Percentiles rank a stretch among this genome's conserved stretches.
phyloP scores from a whole-genome alignment of 1,140 invertebrate genomes.

The Drosophila malerkotliana region DNA sequence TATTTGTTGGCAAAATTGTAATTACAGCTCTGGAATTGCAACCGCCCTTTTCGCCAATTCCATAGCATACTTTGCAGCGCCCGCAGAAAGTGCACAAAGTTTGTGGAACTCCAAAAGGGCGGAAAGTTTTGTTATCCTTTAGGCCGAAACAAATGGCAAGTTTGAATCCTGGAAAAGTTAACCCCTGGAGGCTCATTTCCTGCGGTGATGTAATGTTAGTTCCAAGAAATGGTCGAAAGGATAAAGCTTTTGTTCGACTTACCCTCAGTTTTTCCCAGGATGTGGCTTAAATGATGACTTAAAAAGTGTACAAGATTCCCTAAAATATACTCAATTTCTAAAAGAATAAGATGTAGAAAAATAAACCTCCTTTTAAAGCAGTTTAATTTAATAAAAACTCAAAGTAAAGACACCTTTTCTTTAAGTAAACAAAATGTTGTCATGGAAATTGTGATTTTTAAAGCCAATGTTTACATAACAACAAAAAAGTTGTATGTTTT shows the following conservation, averaged over 20 bases:
- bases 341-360: too few species aligned
- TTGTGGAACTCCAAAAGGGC: neutral
- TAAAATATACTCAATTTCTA: neutral
- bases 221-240: neutral
- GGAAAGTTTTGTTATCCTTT: neutral
- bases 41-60: neutral
- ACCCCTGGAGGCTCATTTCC: neutral
- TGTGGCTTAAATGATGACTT: neutral
- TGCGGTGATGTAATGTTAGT: neutral
- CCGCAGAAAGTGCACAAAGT: neutral
- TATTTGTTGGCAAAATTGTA: slow-evolving; percentile 3
- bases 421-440: neutral
- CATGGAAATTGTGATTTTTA: neutral
- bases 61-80: slow-evolving; percentile 28
- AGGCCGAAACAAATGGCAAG: neutral
- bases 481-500: neutral
- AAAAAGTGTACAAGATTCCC: neutral
- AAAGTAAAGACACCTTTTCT: neutral
- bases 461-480: neutral
- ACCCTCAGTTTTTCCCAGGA: neutral
- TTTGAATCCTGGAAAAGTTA: neutral
- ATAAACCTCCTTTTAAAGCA: too few species aligned
- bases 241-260: neutral
- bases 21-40: slow-evolving; percentile 16
- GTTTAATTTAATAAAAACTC: neutral